Evolutionary conservation across 2,113 vertebrate species (phyloP).

Genomic region (Hassar affinis): DNA sequence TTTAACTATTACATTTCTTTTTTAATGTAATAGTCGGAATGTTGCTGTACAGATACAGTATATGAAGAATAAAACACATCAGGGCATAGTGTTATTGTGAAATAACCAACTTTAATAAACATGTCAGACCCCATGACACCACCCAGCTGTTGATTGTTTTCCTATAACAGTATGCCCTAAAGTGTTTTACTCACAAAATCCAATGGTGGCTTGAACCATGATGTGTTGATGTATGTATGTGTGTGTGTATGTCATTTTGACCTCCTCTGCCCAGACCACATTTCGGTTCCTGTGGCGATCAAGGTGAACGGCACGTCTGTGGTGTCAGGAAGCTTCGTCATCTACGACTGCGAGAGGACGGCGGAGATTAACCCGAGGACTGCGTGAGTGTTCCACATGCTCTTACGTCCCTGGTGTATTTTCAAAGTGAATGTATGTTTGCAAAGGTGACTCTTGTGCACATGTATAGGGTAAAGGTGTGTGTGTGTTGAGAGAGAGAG

Average conservation of each 20-base stretch:
- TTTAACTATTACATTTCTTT: no score
- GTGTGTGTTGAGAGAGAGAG: constrained; percentile 16
- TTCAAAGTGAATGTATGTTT: not conserved
- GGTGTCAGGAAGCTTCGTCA: constrained; percentile 84
- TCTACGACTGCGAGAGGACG: constrained; percentile 88
- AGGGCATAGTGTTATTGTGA: not conserved
- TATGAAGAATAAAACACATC: not conserved
- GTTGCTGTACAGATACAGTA: not conserved
- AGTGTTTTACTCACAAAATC: not conserved
- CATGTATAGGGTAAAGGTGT: constrained; percentile 38
- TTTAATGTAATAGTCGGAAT: not conserved
- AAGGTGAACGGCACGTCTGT: constrained; percentile 83
- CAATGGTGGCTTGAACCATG: not conserved
- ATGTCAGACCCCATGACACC: not conserved
- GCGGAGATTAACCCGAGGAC: constrained; percentile 79
- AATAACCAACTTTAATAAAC: not conserved
- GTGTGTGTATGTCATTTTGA: constrained; percentile 6
- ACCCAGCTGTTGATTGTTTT: not conserved
- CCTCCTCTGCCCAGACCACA: constrained; percentile 81
- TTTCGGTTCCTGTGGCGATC: constrained; percentile 80
- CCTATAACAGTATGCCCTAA: not conserved
- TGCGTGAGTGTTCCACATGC: constrained; percentile 77
- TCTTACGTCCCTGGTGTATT: not conserved
- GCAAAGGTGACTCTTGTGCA: not conserved
- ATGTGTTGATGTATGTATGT: not conserved